Evolutionary conservation across 2,888 invertebrate species (phyloP).

Genomic region (Rhabditophanes sp.): DNA sequence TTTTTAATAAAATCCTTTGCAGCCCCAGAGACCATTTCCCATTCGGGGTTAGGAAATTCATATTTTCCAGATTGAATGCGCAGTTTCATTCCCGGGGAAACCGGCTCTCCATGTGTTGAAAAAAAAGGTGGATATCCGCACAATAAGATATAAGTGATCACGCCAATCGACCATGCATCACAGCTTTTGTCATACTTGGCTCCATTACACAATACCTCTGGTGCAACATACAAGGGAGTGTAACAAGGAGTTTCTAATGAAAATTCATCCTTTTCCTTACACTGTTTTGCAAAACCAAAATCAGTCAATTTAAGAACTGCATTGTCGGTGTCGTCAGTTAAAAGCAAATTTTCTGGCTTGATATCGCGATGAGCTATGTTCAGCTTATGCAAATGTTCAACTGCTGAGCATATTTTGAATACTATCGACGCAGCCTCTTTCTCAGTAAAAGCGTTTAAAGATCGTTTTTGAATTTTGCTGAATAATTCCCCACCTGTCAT

Average conservation of each 20-base stretch:
- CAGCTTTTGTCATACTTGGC: constrained; percentile 98
- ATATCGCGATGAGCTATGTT: constrained; percentile 93
- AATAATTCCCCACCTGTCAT: constrained; percentile 98
- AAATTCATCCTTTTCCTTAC: constrained; percentile 56
- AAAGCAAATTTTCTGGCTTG: constrained; percentile 81
- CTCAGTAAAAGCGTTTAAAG: constrained; percentile 88
- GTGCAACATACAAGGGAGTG: constrained; percentile 84
- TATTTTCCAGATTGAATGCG: constrained; percentile 85
- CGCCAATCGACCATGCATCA: constrained; percentile 96
- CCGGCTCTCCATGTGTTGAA: constrained; percentile 86
- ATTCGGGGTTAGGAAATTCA: constrained; percentile 86
- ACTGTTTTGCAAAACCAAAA: constrained; percentile 97
- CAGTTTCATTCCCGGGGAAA: constrained; percentile 97
- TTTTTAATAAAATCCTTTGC: constrained; percentile 82
- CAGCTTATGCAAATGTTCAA: constrained; percentile 75
- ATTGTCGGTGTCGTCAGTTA: constrained; percentile 52
- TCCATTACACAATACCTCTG: too few species aligned
- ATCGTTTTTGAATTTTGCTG: constrained; percentile 81
- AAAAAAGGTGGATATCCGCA: constrained; percentile 99
- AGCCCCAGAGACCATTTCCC: constrained; percentile 75
- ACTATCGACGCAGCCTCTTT: constrained; percentile 84
- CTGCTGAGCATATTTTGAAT: constrained; percentile 85
- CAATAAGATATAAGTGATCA: constrained; percentile 95
- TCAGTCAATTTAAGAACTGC: constrained; percentile 79
- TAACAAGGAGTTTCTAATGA: constrained; percentile 93